Evolutionary conservation across 23 tunicate species (phyloP).

Genomic region (Aplidium turbinatum): DNA sequence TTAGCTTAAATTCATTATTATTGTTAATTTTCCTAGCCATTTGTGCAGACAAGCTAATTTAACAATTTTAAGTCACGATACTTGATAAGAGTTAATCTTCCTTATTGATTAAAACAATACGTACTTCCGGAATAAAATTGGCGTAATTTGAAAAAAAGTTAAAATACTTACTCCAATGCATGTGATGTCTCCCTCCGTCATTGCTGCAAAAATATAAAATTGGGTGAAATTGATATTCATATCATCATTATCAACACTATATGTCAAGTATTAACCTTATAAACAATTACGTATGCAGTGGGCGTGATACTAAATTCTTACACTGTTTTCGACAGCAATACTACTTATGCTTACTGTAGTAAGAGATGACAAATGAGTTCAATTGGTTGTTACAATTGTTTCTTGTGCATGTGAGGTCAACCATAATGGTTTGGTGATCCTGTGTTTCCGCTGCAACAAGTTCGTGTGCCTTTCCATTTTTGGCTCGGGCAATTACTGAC

Average conservation of each 20-base stretch:
- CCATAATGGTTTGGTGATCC: constrained; percentile 20
- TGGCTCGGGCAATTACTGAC: background rate
- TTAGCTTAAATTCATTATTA: too few species aligned
- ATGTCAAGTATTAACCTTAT: background rate
- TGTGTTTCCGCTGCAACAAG: constrained; percentile 18
- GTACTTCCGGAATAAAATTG: too few species aligned
- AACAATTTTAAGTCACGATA: too few species aligned
- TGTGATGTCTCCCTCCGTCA: constrained; percentile 13
- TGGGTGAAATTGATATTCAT: background rate
- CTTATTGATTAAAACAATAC: too few species aligned
- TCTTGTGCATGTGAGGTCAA: background rate
- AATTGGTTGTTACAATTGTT: background rate
- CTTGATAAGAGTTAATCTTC: too few species aligned
- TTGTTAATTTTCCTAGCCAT: too few species aligned
- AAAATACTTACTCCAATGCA: constrained; percentile 45
- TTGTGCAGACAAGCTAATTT: too few species aligned
- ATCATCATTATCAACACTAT: background rate
- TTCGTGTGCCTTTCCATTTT: background rate
- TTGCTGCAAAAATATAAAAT: constrained; percentile 11
- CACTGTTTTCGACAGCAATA: background rate
- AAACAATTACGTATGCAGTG: background rate
- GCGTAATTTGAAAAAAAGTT: too few species aligned
- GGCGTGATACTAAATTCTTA: background rate
- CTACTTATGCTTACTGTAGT: constrained; percentile 27
- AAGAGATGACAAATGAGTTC: constrained; percentile 9